Percentiles rank a stretch among this genome's conserved stretches.
Evolutionary conservation across 2,113 vertebrate species (phyloP).

Genomic region (Pelvicachromis taeniatus): DNA sequence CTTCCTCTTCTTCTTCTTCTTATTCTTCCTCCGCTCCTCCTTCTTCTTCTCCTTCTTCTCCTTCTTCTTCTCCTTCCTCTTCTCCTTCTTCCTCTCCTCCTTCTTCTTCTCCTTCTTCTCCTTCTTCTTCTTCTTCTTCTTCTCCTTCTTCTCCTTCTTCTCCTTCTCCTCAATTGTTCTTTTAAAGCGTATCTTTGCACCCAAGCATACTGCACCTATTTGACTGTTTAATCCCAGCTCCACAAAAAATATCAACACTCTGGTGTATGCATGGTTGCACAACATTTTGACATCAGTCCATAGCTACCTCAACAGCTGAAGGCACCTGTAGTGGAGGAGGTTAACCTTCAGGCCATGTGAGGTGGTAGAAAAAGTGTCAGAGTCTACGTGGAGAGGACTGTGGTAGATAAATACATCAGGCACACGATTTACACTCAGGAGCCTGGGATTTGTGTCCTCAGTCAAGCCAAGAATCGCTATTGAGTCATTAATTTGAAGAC

Average conservation of each 20-base stretch:
- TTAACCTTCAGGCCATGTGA: neutral
- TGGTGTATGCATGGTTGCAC: neutral
- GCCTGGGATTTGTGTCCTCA: neutral
- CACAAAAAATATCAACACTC: neutral
- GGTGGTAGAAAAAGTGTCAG: neutral
- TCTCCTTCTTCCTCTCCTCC: neutral
- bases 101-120: neutral
- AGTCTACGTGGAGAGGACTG: neutral
- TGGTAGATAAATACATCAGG: neutral
- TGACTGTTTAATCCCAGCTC: neutral
- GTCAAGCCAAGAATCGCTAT: neutral
- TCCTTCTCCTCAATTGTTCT: neutral
- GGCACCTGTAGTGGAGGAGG: neutral
- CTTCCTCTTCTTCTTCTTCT: neutral
- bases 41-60: neutral
- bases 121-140: too few species aligned
- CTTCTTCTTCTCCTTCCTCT: neutral
- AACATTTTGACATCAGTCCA: neutral
- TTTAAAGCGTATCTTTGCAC: neutral
- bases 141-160: neutral
- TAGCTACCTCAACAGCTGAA: neutral
- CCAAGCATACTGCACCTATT: fast-evolving
- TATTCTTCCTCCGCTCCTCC: too few species aligned
- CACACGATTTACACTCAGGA: neutral
- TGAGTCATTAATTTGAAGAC: neutral